Evolutionary conservation across 2,113 vertebrate genomes (phyloP).

Genomic region (Arenaria interpres): DNA sequence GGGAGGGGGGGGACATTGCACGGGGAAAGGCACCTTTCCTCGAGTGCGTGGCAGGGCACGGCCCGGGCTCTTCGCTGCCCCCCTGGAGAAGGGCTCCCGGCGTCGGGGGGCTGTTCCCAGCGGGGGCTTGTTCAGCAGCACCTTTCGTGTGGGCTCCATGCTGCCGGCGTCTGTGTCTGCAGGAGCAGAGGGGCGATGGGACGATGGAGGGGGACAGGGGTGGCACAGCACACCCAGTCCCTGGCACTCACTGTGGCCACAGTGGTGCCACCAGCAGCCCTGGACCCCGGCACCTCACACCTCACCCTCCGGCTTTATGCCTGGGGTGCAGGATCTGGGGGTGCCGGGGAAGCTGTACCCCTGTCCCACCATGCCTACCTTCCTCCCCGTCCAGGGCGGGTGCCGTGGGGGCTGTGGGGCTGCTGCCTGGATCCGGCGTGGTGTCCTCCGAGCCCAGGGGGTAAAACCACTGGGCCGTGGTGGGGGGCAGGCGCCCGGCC

Average conservation of each 20-base stretch:
- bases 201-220: accelerated
- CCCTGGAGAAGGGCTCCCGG: not conserved
- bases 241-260: not conserved
- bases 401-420: not conserved
- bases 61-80: not conserved
- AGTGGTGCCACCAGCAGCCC: not conserved
- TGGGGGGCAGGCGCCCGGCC: not conserved
- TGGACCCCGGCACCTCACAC: accelerated
- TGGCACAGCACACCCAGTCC: not conserved
- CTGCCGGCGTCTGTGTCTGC: not conserved
- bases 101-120: not conserved
- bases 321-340: not conserved
- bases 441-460: not conserved
- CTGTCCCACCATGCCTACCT: not conserved
- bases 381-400: not conserved
- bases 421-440: not conserved
- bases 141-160: not conserved
- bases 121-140: constrained; percentile 39
- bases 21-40: not conserved
- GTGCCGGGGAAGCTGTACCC: not conserved
- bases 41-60: accelerated
- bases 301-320: not conserved
- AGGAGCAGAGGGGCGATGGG: not conserved
- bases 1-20: not conserved
- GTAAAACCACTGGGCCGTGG: constrained; percentile 29